Conservation (phyloP, 1,140 invertebrate genomes). For the Pogonomyrmex californicus region DNA sequence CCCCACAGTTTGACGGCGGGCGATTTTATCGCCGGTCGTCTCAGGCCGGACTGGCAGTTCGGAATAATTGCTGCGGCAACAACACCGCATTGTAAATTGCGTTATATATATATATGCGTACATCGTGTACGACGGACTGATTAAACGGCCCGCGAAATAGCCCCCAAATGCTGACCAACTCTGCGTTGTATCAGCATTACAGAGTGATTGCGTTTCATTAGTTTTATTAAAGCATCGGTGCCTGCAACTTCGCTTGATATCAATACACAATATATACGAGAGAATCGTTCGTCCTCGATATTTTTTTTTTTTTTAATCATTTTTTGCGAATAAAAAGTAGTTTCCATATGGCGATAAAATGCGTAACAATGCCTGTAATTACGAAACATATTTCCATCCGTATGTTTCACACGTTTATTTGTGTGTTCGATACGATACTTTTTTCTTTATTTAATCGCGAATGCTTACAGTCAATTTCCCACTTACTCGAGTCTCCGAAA, state of each 20-base stretch:
- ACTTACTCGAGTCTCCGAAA: background rate
- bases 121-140: background rate
- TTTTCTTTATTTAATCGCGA: slow-evolving; percentile 20
- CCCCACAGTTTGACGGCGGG: background rate
- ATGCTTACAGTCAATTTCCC: background rate
- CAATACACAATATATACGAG: background rate
- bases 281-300: background rate
- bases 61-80: slow-evolving; percentile 21
- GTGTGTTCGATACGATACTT: background rate
- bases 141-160: slow-evolving; percentile 39
- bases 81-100: slow-evolving; percentile 57
- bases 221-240: slow-evolving; percentile 35
- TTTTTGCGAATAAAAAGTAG: background rate
- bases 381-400: background rate
- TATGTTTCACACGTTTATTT: background rate
- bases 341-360: background rate
- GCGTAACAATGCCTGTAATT: background rate
- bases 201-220: slow-evolving; percentile 42
- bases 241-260: background rate
- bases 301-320: slow-evolving; percentile 13
- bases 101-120: background rate
- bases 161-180: slow-evolving; percentile 34
- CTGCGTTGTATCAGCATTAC: background rate
- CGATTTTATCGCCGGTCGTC: slow-evolving; percentile 52
- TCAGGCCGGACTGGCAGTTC: slow-evolving; percentile 16